Conservation (phyloP, 2,113 vertebrate species). For the Chamaea fasciata region DNA sequence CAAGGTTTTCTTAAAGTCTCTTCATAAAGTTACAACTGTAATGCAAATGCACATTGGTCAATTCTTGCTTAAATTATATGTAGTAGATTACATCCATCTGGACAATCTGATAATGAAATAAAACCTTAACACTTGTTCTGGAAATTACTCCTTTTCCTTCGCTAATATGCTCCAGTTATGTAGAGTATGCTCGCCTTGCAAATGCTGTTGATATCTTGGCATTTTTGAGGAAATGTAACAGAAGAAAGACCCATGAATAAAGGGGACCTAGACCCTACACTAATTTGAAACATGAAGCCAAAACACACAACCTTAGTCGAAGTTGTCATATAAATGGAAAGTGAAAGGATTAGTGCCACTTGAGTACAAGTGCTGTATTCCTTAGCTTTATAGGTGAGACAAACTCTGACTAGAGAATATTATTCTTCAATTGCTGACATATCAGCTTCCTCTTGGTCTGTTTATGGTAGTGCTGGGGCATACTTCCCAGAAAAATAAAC, state of each 20-base stretch:
- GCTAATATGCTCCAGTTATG: not conserved
- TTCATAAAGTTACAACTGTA: not conserved
- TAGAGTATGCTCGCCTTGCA: not conserved
- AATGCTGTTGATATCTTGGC: not conserved
- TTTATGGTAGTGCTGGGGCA: conserved; percentile 8
- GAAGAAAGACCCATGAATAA: not conserved
- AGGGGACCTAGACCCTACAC: not conserved
- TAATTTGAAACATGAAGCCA: not conserved
- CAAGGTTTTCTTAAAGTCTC: not conserved
- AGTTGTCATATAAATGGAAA: not conserved
- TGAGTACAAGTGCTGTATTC: not conserved
- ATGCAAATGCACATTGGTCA: not conserved
- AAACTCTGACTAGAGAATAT: not conserved
- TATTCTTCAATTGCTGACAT: conserved; percentile 3
- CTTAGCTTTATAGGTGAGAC: not conserved
- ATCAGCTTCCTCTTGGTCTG: not conserved
- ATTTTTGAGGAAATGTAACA: not conserved
- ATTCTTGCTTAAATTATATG: not conserved
- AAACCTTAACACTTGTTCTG: not conserved
- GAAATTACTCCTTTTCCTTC: not conserved
- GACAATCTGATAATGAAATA: not conserved
- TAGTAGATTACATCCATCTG: not conserved
- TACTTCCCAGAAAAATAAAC: not conserved
- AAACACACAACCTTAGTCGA: not conserved
- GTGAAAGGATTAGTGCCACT: not conserved